Percentiles rank a stretch among this genome's conserved stretches.
Evolutionary conservation across 2,113 vertebrate species (phyloP).

Genomic region (Isurus oxyrinchus): DNA sequence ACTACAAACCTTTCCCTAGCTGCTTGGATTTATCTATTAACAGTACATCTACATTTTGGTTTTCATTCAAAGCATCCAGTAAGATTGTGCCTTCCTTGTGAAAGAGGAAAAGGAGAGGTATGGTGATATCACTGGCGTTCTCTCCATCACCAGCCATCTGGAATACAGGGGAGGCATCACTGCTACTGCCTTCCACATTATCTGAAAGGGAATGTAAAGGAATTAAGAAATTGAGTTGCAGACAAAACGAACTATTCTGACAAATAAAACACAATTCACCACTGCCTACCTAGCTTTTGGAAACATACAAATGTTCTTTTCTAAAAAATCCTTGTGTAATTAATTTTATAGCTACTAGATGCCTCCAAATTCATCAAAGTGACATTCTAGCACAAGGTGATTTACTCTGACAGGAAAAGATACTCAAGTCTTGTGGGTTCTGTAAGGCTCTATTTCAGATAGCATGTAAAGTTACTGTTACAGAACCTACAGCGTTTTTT

Average conservation of each 20-base stretch:
- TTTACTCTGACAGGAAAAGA: not conserved
- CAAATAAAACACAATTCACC: not conserved
- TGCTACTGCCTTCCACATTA: conserved; percentile 62
- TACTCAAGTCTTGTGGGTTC: not conserved
- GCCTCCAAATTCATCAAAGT: not conserved
- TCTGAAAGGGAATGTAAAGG: conserved; percentile 47
- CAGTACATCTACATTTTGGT: conserved; percentile 63
- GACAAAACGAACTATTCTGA: not conserved
- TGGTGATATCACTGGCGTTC: conserved; percentile 55
- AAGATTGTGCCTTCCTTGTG: conserved; percentile 59
- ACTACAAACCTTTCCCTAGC: not conserved
- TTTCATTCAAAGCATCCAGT: conserved; percentile 56
- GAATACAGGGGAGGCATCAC: conserved; percentile 62
- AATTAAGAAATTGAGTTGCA: not conserved
- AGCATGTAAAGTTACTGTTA: not conserved
- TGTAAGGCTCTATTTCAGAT: not conserved
- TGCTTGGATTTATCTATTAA: conserved; percentile 41
- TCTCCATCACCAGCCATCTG: conserved; percentile 71
- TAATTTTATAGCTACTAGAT: not conserved
- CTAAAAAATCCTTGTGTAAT: too few relatives aligned
- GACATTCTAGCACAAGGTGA: not conserved
- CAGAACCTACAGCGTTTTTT: not conserved
- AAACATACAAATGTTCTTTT: not conserved
- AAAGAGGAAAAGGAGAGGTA: conserved; percentile 67
- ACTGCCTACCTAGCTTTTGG: not conserved